A percentile compares a stretch with the other conserved stretches of the same genome.
These are phyloP conservation scores for Sympetrum striolatum DNA, from an alignment of 2,888 invertebrate species.

Conservation along the genomic window DNA sequence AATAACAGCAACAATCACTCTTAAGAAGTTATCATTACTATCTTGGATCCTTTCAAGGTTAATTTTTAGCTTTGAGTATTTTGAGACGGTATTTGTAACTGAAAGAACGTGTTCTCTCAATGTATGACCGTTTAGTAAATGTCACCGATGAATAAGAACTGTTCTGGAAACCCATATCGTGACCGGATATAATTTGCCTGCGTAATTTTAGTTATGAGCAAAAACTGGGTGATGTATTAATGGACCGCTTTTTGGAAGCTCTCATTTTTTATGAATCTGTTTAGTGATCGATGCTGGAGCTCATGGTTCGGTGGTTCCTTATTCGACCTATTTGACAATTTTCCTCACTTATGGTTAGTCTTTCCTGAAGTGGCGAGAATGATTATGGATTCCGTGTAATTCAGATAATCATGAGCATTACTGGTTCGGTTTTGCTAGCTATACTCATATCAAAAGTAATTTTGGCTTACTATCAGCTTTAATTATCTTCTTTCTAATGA, in stretches of 20 bases:
- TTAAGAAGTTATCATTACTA: too few species aligned
- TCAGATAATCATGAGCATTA: background rate
- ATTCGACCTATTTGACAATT: background rate
- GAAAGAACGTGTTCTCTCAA: too few species aligned
- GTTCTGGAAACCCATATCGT: slow-evolving; percentile 21
- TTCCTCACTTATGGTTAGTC: background rate
- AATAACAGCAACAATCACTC: too few species aligned
- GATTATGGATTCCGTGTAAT: background rate
- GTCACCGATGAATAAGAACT: background rate
- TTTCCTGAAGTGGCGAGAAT: background rate
- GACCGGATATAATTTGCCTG: background rate
- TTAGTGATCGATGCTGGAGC: background rate
- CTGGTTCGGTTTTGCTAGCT: background rate
- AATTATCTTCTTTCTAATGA: too few species aligned
- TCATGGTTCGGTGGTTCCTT: background rate
- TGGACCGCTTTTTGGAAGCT: background rate
- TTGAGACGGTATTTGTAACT: too few species aligned
- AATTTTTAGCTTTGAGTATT: too few species aligned
- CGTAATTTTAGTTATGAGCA: slow-evolving; percentile 5
- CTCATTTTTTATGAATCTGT: background rate
- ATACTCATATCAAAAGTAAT: too few species aligned
- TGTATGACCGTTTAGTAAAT: too few species aligned
- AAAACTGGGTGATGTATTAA: background rate
- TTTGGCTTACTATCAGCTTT: too few species aligned
- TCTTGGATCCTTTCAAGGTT: too few species aligned